phyloP scores from a whole-genome alignment of 2,888 invertebrate species.

The Odontothrips loti region DNA sequence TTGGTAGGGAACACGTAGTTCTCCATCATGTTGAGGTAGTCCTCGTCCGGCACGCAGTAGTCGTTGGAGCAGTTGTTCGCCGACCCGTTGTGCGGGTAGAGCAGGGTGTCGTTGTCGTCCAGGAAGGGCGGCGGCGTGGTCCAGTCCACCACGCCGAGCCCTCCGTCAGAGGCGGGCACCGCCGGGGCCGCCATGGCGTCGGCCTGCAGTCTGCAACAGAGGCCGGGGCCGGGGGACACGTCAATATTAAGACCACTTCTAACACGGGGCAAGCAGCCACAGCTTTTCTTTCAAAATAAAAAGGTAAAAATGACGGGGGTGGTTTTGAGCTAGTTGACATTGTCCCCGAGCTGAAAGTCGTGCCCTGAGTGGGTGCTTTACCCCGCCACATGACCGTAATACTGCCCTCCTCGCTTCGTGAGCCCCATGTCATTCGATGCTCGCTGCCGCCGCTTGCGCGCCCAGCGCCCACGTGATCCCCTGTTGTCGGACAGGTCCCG shows the following conservation, averaged over 20 bases:
- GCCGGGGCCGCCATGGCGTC: not conserved
- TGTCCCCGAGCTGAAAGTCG: too few species aligned
- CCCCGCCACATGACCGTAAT: too few species aligned
- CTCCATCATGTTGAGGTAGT: conserved; percentile 58
- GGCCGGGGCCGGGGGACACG: not conserved
- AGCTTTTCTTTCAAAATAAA: too few species aligned
- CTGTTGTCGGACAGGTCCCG: too few species aligned
- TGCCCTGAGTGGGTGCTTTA: too few species aligned
- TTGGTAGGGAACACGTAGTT: conserved; percentile 63
- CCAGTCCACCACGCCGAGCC: not conserved
- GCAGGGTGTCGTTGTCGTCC: not conserved
- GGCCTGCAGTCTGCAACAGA: not conserved
- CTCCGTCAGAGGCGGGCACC: not conserved
- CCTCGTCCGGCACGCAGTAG: conserved; percentile 51
- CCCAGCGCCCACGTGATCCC: too few species aligned
- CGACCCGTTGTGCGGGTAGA: conserved; percentile 29
- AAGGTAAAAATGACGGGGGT: too few species aligned
- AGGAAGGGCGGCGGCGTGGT: not conserved
- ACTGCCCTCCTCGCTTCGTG: too few species aligned
- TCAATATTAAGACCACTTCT: not conserved
- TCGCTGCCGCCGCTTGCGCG: too few species aligned
- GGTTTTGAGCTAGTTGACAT: too few species aligned
- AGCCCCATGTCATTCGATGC: too few species aligned
- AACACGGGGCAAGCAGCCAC: too few species aligned
- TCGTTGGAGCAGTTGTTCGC: conserved; percentile 47